A percentile compares a stretch with the other conserved stretches of the same genome.
Conservation (phyloP, 2,113 vertebrate genomes). For the Prochilodus magdalenae region DNA sequence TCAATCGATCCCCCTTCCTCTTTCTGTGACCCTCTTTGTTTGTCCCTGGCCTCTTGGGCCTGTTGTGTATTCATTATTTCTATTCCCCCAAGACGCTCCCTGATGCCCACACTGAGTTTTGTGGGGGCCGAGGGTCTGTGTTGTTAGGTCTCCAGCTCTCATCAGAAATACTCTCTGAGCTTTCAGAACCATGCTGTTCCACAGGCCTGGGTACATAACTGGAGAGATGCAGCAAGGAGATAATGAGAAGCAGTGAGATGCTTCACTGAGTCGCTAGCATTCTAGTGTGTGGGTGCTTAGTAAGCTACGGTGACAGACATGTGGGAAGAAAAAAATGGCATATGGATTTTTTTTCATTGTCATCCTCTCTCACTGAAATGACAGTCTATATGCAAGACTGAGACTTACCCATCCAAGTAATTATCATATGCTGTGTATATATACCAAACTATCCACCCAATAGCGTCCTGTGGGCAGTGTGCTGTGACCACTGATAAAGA, state of each 20-base stretch:
- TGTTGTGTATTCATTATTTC: conserved; percentile 11
- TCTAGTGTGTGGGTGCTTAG: neutral
- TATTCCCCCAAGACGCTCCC: neutral
- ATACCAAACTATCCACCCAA: too few species aligned
- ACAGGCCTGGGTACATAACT: neutral
- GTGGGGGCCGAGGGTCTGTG: neutral
- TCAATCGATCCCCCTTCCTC: neutral
- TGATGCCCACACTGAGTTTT: neutral
- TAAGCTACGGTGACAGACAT: neutral
- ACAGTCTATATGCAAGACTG: too few species aligned
- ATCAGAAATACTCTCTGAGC: neutral
- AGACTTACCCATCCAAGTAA: neutral
- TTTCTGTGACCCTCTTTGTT: conserved; percentile 13
- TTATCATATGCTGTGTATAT: too few species aligned
- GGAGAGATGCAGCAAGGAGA: too few species aligned
- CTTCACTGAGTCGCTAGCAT: neutral
- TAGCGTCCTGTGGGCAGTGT: too few species aligned
- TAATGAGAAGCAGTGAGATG: neutral
- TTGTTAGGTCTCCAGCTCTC: neutral
- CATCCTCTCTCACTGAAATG: neutral
- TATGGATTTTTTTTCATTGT: neutral
- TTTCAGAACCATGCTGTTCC: neutral
- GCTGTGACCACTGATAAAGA: too few species aligned
- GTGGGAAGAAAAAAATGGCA: neutral
- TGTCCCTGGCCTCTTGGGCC: conserved; percentile 12